These are phyloP conservation scores for Montifringilla adamsi DNA, from an alignment of 2,113 vertebrate genomes.

Conservation along the genomic window DNA sequence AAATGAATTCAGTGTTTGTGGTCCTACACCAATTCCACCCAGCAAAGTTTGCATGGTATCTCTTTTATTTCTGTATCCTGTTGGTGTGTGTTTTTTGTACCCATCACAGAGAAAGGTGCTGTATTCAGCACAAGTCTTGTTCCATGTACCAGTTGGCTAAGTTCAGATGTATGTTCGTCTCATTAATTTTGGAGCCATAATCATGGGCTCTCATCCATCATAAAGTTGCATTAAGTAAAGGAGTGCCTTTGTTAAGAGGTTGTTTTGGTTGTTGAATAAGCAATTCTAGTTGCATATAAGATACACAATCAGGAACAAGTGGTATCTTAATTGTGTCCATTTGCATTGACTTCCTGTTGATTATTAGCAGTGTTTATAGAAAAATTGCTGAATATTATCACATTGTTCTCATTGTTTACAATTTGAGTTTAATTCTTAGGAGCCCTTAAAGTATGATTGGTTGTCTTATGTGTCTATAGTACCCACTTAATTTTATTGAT, in stretches of 20 bases:
- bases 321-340: neutral
- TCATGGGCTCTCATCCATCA: neutral
- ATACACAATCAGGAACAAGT: neutral
- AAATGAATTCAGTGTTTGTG: neutral
- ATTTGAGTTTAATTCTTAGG: neutral
- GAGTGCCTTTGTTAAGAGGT: neutral
- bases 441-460: neutral
- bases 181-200: neutral
- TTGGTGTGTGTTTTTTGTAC: neutral
- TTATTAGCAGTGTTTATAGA: neutral
- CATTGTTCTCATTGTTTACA: neutral
- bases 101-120: neutral
- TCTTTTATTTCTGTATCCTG: neutral
- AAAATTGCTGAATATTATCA: neutral
- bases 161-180: neutral
- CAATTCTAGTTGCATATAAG: neutral
- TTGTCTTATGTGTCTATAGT: neutral
- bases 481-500: neutral
- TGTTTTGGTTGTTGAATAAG: neutral
- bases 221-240: neutral
- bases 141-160: neutral
- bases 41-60: neutral
- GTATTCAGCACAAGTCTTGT: neutral
- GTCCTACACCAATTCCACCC: neutral
- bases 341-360: neutral